These are phyloP conservation scores for Synergus umbraculus DNA, from an alignment of 2,888 invertebrate species.

Conservation along the genomic window DNA sequence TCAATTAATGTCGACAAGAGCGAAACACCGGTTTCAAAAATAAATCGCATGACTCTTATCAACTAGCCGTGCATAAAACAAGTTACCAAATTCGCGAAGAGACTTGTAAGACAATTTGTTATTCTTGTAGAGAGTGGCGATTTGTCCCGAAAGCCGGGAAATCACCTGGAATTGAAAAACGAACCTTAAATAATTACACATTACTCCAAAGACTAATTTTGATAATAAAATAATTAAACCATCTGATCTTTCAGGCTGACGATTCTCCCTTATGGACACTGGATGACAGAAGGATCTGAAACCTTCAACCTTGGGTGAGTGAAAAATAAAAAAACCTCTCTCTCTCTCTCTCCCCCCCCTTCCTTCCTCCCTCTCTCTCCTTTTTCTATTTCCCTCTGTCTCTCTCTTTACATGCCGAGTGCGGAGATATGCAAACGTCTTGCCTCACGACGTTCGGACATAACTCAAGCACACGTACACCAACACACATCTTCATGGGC, in stretches of 20 bases:
- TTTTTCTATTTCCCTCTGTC: neutral
- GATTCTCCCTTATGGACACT: neutral
- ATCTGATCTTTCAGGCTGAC: neutral
- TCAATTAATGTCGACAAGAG: conserved; percentile 26
- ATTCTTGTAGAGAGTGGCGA: neutral
- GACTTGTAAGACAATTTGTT: neutral
- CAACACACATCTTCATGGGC: conserved; percentile 59
- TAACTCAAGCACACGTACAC: conserved; percentile 72
- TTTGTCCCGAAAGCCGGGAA: too few species aligned
- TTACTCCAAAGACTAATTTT: too few species aligned
- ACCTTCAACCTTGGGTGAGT: conserved; percentile 25
- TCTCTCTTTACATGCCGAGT: conserved; percentile 43
- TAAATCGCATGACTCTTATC: conserved; percentile 15
- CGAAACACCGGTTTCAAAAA: conserved; percentile 4
- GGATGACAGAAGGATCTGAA: conserved; percentile 24
- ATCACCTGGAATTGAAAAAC: too few species aligned
- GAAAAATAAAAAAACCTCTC: conserved; percentile 18
- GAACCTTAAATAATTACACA: too few species aligned
- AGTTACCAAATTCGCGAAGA: conserved; percentile 1
- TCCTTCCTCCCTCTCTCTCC: neutral
- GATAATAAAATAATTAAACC: too few species aligned
- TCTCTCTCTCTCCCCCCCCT: neutral
- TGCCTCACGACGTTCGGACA: conserved; percentile 70
- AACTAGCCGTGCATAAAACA: neutral
- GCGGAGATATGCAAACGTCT: conserved; percentile 74